Evolutionary conservation across 2,888 invertebrate genomes (phyloP).

Genomic region (Apamea sordens): DNA sequence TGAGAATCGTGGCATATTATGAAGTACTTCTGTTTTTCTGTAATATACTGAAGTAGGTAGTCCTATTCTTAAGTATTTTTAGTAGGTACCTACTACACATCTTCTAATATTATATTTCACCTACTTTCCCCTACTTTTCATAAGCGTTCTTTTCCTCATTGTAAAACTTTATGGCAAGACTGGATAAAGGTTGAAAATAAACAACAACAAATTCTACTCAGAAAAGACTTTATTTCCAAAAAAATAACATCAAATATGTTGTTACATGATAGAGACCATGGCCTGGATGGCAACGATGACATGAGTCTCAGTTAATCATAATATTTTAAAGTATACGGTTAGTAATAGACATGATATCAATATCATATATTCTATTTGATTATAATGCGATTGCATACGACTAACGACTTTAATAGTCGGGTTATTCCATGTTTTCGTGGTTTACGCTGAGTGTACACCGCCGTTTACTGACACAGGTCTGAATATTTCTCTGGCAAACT

Average conservation of each 20-base stretch:
- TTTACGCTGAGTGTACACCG: neutral
- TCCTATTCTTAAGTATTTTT: neutral
- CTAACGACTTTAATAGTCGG: slow-evolving; percentile 1
- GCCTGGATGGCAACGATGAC: slow-evolving; percentile 42
- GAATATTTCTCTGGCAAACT: neutral
- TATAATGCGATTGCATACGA: slow-evolving; percentile 22
- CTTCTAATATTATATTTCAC: too few relatives aligned
- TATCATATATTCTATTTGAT: slow-evolving; percentile 31
- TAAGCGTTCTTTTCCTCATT: neutral
- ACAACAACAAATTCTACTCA: slow-evolving; percentile 32
- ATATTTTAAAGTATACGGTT: slow-evolving; percentile 26
- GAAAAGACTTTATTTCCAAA: slow-evolving; percentile 54
- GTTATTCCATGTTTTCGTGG: slow-evolving; percentile 12
- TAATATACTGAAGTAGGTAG: neutral
- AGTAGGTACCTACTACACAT: too few relatives aligned
- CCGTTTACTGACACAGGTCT: neutral
- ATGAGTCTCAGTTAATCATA: slow-evolving; percentile 26
- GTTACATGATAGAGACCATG: slow-evolving; percentile 51
- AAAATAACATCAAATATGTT: slow-evolving; percentile 49
- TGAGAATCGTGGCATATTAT: neutral
- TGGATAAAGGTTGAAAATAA: slow-evolving; percentile 1
- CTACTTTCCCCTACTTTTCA: neutral
- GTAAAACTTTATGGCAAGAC: too few relatives aligned
- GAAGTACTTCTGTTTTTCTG: neutral
- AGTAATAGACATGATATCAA: slow-evolving; percentile 41